These are phyloP conservation scores for Rhysida immarginata DNA, from an alignment of 1,140 invertebrate species.

Conservation along the genomic window DNA sequence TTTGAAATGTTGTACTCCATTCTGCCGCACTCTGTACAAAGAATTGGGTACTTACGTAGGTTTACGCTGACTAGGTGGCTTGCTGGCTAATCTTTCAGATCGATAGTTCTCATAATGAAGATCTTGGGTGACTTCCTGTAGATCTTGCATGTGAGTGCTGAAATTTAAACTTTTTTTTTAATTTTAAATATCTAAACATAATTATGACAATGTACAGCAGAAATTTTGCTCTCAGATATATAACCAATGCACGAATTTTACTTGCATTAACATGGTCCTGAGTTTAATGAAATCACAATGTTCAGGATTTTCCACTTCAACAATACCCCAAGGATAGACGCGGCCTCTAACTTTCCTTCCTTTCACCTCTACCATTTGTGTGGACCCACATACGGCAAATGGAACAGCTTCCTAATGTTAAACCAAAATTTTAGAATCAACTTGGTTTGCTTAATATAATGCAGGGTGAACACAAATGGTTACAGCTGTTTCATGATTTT, in stretches of 20 bases:
- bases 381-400: constrained; percentile 31
- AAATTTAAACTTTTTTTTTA: not conserved
- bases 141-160: constrained; percentile 36
- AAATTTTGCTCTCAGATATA: no score
- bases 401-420: constrained; percentile 25
- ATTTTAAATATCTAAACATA: no score
- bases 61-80: constrained; percentile 12
- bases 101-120: constrained; percentile 43
- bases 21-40: no score
- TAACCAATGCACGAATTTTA: no score
- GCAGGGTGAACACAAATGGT: no score
- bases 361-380: constrained; percentile 26
- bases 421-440: no score
- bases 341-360: constrained; percentile 33
- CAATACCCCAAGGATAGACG: constrained; percentile 46
- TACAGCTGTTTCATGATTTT: no score
- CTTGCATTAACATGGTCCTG: constrained; percentile 34
- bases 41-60: constrained; percentile 17
- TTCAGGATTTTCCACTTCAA: constrained; percentile 47
- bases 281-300: constrained; percentile 49
- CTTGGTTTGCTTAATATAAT: no score
- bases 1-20: no score
- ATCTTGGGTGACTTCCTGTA: constrained; percentile 38
- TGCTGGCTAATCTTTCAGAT: constrained; percentile 23
- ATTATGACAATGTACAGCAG: no score